Evolutionary conservation across 2,113 vertebrate genomes (phyloP).

Genomic region (Hipposideros armiger): DNA sequence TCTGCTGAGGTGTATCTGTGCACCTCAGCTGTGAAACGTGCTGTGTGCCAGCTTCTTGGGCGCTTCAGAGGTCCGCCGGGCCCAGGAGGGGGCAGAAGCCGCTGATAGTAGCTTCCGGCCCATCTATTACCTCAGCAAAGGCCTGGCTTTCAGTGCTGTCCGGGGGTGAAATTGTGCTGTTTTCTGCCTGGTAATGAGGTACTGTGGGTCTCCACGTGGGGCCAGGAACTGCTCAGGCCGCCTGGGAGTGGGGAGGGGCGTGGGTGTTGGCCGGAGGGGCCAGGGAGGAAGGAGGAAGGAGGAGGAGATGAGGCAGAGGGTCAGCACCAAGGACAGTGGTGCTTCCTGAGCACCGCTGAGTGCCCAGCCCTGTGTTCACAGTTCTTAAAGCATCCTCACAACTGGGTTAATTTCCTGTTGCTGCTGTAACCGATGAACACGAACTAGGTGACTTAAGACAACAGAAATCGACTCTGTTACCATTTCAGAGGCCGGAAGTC

Average conservation of each 20-base stretch:
- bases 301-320: background rate
- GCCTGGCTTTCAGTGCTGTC: constrained; percentile 85
- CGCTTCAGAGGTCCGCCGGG: constrained; percentile 84
- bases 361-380: background rate
- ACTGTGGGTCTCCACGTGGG: constrained; percentile 63
- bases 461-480: background rate
- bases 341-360: background rate
- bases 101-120: constrained; percentile 75
- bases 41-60: constrained; percentile 80
- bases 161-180: constrained; percentile 89
- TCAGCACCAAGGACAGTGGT: background rate
- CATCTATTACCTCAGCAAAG: constrained; percentile 82
- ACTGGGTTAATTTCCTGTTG: rapidly evolving
- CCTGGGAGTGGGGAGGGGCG: background rate
- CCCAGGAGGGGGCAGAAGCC: constrained; percentile 71
- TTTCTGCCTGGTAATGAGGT: constrained; percentile 87
- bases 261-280: background rate
- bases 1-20: constrained; percentile 87
- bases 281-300: too few relatives aligned
- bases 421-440: background rate
- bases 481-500: background rate
- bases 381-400: rapidly evolving
- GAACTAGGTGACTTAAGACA: background rate
- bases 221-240: background rate
- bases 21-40: constrained; percentile 86